Evolutionary conservation across 2,113 vertebrate genomes (phyloP), one percentile per base, ranked within the genome.

Genomic region (Pavo muticus): DNA sequence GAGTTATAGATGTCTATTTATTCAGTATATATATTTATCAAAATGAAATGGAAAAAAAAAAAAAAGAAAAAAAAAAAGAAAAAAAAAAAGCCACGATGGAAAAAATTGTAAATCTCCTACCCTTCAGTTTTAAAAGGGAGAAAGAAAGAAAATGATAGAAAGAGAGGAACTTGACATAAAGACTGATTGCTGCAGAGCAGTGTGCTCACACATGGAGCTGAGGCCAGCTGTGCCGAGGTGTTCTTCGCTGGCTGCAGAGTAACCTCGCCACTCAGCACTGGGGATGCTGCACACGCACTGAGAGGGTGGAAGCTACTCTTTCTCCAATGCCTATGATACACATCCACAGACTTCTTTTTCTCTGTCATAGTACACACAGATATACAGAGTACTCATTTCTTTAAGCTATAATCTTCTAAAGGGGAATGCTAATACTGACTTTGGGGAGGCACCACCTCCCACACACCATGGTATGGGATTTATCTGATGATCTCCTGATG

Each of bases 321-420:
- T 73, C 94, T 93, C 79, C 77, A 92, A 35, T 48, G 92, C 48
- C 52, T 76, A 10, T 5, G 11, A 68, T 57, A 72, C 92, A 27
- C 45, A 88, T 20, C 93, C 23, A 1, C 88, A 71, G 93, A 88
- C 88, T 84, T 90, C 86, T 94, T 11, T 1, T 83, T 90, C 86
- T 94, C 10, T 1, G 57, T 71, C 92, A 91, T 68, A 86, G 59
- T 30, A 82, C 54, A 44, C 78, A 89, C 93, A 85, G 96, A 86
- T 87, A 96, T 59, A 89, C 63, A 59, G 40, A 60, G 9, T 91
- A 84, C 72, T 91, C 75, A 74, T 73, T 37, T 96, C 85, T 76
- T 64, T 70, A 68, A 94, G 82, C 84, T 97, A 92, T 96, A 96
- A 90, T 95, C 95, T 96, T 97, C 94, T 73, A 96, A 97, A 97